These are phyloP conservation scores for Drosophila sproati DNA, from an alignment of 1,140 invertebrate species.

Conservation along the genomic window DNA sequence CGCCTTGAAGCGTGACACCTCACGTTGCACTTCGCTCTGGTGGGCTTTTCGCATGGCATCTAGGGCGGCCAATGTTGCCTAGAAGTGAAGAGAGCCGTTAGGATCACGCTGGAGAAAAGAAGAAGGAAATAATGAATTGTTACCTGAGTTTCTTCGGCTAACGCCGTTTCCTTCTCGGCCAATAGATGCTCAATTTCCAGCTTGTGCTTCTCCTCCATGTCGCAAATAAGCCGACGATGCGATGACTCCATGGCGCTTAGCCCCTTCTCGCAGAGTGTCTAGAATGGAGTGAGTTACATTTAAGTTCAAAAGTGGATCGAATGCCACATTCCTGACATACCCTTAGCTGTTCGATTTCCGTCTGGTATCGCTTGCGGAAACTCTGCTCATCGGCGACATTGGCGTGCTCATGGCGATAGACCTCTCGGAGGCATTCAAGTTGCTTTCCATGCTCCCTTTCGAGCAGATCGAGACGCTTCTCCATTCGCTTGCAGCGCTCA, in stretches of 20 bases:
- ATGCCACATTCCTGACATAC: conserved; percentile 80
- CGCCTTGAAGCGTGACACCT: conserved; percentile 94
- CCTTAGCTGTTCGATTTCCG: conserved; percentile 93
- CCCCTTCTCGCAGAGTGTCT: conserved; percentile 93
- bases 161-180: conserved; percentile 93
- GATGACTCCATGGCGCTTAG: conserved; percentile 94
- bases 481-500: conserved; percentile 88
- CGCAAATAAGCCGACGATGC: conserved; percentile 92
- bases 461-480: conserved; percentile 88
- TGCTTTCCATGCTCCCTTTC: conserved; percentile 92
- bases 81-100: background rate
- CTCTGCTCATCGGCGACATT: conserved; percentile 86
- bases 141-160: conserved; percentile 94
- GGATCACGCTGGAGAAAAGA: background rate
- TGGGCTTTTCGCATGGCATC: conserved; percentile 97
- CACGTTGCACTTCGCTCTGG: conserved; percentile 94
- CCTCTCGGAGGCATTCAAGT: conserved; percentile 89
- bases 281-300: background rate
- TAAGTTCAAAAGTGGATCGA: background rate
- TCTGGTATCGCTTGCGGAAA: conserved; percentile 91
- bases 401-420: conserved; percentile 87
- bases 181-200: conserved; percentile 86
- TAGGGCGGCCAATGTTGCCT: conserved; percentile 90
- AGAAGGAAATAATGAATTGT: background rate
- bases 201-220: conserved; percentile 93